Conservation (phyloP, 2,797 vertebrate species). For the Taeniopygia guttata region DNA sequence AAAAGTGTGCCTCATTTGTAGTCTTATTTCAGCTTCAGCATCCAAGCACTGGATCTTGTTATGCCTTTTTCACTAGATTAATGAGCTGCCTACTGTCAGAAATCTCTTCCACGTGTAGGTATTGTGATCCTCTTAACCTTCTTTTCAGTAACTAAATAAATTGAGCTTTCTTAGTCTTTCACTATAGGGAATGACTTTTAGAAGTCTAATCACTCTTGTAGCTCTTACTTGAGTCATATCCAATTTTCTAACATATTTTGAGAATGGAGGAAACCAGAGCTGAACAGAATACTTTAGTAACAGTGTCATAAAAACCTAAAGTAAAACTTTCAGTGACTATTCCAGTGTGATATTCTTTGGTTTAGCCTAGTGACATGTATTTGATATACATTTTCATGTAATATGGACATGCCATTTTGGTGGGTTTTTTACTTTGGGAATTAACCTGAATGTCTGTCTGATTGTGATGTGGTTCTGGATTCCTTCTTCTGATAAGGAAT, state of each 20-base stretch:
- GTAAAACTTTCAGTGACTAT: background rate
- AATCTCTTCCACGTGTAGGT: slow-evolving; percentile 65
- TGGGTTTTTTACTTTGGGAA: background rate
- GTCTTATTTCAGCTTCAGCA: slow-evolving; percentile 47
- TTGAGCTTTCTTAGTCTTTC: slow-evolving; percentile 56
- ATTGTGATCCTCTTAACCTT: slow-evolving; percentile 67
- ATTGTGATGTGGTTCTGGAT: background rate
- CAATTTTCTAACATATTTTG: slow-evolving; percentile 32
- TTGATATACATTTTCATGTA: background rate
- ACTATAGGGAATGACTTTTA: slow-evolving; percentile 55
- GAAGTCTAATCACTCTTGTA: slow-evolving; percentile 51
- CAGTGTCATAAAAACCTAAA: background rate
- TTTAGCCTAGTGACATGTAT: background rate
- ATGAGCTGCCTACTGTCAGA: slow-evolving; percentile 68
- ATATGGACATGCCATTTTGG: background rate
- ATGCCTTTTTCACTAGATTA: slow-evolving; percentile 63
- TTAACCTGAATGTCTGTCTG: background rate
- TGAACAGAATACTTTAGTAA: background rate
- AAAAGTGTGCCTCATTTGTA: slow-evolving; percentile 39
- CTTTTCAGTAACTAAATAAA: slow-evolving; percentile 66
- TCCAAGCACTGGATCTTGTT: slow-evolving; percentile 51
- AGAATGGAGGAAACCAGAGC: background rate
- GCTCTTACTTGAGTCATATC: slow-evolving; percentile 15
- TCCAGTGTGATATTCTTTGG: background rate
- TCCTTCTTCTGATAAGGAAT: background rate